Evolutionary conservation across 2,113 vertebrate genomes (phyloP), one percentile per base, ranked within the genome.

Genomic region (Coreoperca whiteheadi): DNA sequence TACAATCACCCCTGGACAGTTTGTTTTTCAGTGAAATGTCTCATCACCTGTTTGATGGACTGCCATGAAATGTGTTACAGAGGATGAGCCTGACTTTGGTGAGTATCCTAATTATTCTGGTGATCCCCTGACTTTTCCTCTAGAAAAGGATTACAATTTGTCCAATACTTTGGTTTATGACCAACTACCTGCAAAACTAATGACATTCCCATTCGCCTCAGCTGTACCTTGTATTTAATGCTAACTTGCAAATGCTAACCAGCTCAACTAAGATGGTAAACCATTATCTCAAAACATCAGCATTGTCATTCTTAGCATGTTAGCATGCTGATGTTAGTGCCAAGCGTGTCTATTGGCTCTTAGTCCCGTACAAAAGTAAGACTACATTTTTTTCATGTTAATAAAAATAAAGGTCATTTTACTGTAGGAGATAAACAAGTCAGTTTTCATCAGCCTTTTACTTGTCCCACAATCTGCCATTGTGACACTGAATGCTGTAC

Each of bases 371-470:
- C 54, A 30, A 46, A 48, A 68, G 9, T 23, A 63, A 46, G 10
- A 16, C 1, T 12, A 21, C 7, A 25, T 46, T 37, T 70, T 39
- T 46, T 41, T 43, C n/a, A 30, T 37, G 23, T 43, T 30, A 70
- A 21, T 63, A 37, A 51, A 63, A 16, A 11, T 32, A 57, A 79
- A 69, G 71, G 71, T 79, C 66, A 15, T 56, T 59, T 46, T 32
- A 51, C 46, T 64, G 46, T 32, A 48, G 21, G 37, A 61, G 37
- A 72, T 48, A 74, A 85, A 64, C 69, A 84, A 61, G 23, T 30
- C 3, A 43, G 81, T 74, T 54, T 60, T 67, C 70, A 63, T 79
- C 28, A 54, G 51, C 18, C 18, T 54, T 54, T 65, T 37, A 39
- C 21, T 39, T 34, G 4, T 18, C 51, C 43, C 28, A n/a, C 46